Evolutionary conservation across 2,888 invertebrate genomes (phyloP).

Genomic region (Melolontha melolontha): DNA sequence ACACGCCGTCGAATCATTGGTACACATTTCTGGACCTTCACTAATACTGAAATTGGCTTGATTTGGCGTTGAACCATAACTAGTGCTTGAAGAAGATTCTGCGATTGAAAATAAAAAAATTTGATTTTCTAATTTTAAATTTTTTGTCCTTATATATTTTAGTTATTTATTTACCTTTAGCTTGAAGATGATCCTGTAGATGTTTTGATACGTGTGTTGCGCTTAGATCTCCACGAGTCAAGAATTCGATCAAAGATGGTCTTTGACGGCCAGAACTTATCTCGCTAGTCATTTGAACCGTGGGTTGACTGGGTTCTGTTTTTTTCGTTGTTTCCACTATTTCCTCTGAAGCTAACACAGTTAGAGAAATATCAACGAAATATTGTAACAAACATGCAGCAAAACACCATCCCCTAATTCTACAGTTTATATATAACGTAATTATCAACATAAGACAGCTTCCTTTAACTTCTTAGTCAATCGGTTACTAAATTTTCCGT

Average conservation of each 20-base stretch:
- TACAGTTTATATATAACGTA: background rate
- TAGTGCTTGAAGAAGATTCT: conserved; percentile 62
- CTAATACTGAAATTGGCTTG: conserved; percentile 58
- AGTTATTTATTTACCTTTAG: conserved; percentile 55
- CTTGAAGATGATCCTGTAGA: conserved; percentile 49
- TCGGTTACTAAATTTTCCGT: no score
- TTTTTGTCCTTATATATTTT: no score
- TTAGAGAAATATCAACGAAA: conserved; percentile 40
- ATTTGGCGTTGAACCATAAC: conserved; percentile 62
- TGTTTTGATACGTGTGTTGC: conserved; percentile 56
- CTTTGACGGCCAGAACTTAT: conserved; percentile 65
- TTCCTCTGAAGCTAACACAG: conserved; percentile 54
- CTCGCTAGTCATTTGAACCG: conserved; percentile 67
- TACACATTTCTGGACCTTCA: conserved; percentile 47
- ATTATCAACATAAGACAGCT: no score
- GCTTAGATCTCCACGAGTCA: conserved; percentile 70
- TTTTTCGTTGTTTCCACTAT: conserved; percentile 61
- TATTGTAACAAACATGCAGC: conserved; percentile 28
- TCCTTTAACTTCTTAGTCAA: no score
- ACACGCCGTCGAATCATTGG: conserved; percentile 44
- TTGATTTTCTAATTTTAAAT: no score
- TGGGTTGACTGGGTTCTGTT: conserved; percentile 61
- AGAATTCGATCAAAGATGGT: conserved; percentile 76
- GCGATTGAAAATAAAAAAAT: conserved; percentile 6
- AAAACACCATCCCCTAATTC: conserved; percentile 8